Percentiles rank a stretch among this genome's conserved stretches.
Evolutionary conservation across 2,888 invertebrate genomes (phyloP).

Genomic region (Troides aeacus): DNA sequence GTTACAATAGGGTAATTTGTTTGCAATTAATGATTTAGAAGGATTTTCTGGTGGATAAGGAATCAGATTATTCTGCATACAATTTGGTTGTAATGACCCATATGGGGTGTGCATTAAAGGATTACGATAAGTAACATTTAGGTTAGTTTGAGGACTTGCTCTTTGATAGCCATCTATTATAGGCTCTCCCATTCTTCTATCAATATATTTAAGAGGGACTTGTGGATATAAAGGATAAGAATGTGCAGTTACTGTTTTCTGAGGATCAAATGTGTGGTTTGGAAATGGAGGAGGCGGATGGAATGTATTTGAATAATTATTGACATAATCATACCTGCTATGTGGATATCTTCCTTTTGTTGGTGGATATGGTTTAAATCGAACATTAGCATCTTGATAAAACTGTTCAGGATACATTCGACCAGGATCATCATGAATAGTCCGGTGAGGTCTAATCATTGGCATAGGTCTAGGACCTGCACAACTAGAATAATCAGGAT

Average conservation of each 20-base stretch:
- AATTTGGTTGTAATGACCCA: slow-evolving; percentile 56
- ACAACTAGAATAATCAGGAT: slow-evolving; percentile 63
- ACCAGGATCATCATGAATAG: slow-evolving; percentile 56
- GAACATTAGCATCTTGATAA: slow-evolving; percentile 61
- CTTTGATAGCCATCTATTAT: slow-evolving; percentile 65
- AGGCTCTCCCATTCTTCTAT: slow-evolving; percentile 60
- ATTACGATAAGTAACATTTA: slow-evolving; percentile 56
- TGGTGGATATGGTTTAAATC: slow-evolving; percentile 70
- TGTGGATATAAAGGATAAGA: slow-evolving; percentile 61
- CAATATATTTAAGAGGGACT: slow-evolving; percentile 61
- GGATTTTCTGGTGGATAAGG: slow-evolving; percentile 54
- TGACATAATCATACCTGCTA: slow-evolving; percentile 72
- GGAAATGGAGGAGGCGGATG: slow-evolving; percentile 58
- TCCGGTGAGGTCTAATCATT: slow-evolving; percentile 53
- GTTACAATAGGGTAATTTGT: slow-evolving; percentile 61
- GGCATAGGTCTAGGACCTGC: slow-evolving; percentile 57
- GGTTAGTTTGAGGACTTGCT: slow-evolving; percentile 54
- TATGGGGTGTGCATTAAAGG: slow-evolving; percentile 63
- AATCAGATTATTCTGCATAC: slow-evolving; percentile 61
- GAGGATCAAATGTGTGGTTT: slow-evolving; percentile 65
- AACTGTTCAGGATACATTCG: slow-evolving; percentile 61
- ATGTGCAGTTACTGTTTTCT: slow-evolving; percentile 57
- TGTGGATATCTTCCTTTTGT: slow-evolving; percentile 66
- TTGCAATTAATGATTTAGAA: slow-evolving; percentile 50
- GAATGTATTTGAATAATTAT: slow-evolving; percentile 64